Evolutionary conservation across 1,140 invertebrate genomes (phyloP), one percentile per base, ranked within the genome.

Genomic region (Drosophila pandora): DNA sequence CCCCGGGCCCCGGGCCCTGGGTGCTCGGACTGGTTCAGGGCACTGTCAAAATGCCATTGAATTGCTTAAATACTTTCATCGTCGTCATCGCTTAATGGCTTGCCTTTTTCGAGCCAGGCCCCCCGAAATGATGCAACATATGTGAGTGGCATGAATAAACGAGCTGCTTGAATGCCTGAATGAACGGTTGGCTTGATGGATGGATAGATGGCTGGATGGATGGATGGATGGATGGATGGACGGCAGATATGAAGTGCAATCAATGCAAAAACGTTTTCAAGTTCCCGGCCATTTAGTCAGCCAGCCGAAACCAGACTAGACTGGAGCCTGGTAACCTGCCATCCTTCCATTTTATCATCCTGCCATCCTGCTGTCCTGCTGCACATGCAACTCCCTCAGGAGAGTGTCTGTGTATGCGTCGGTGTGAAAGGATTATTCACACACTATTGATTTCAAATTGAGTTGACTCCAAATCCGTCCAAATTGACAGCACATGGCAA

Each of bases 391-490:
- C 34, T 47, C 25, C 25, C 39, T n/a, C 22, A 39, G 21, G 12
- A 13, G 17, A 37, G 30, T 34, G 58, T 47, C 45, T 59, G 47
- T 56, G 30, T 65, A 43, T 57, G 64, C 79, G 60, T 79, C 63
- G 67, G 79, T 83, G 79, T 83, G 83, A 88, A 88, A 83, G 84
- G 84, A 88, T 88, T 88, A 88, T 88, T 88, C 84, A 88, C 83
- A 88, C 83, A 88, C 83, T 88, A 88, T 88, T 88, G 83, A 88
- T 88, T 88, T 88, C 83, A 88, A 88, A 88, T 88, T 88, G 83
- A 88, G 83, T 88, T 88, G 83, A 88, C 83, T 88, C 83, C 83
- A 88, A 88, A 88, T 88, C 83, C 79, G 79, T 88, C 76, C 83
- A 79, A 88, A 88, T 88, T 88, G 83, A 89, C 76, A 74, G 67